Evolutionary conservation across 1,140 invertebrate genomes (phyloP).

Genomic region (Cotesia typhae): DNA sequence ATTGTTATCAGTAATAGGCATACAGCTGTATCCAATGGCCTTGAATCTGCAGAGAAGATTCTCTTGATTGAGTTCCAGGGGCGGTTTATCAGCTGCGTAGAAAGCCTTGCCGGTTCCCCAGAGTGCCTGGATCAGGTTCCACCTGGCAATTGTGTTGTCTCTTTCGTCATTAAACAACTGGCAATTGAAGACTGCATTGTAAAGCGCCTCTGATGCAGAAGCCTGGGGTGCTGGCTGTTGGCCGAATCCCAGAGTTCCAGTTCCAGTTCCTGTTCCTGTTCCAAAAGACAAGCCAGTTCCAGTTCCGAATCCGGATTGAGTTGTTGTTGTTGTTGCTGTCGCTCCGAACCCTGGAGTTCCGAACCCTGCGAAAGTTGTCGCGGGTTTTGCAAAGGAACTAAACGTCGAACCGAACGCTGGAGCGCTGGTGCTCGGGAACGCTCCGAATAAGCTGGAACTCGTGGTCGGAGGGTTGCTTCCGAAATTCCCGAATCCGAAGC

Average conservation of each 20-base stretch:
- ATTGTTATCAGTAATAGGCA: slow-evolving; percentile 84
- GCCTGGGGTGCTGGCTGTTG: slow-evolving; percentile 63
- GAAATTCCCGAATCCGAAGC: slow-evolving; percentile 55
- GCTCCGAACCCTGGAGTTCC: slow-evolving; percentile 19
- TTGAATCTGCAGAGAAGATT: slow-evolving; percentile 94
- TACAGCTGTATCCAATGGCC: slow-evolving; percentile 87
- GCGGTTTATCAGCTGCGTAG: slow-evolving; percentile 76
- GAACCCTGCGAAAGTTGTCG: slow-evolving; percentile 55
- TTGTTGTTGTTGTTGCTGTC: no score
- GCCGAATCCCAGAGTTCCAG: slow-evolving; percentile 34
- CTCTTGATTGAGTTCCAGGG: slow-evolving; percentile 85
- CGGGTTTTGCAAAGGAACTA: slow-evolving; percentile 61
- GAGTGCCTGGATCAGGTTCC: slow-evolving; percentile 92
- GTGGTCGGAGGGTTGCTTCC: slow-evolving; percentile 60
- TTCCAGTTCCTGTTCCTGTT: slow-evolving; percentile 40
- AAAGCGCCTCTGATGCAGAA: slow-evolving; percentile 74
- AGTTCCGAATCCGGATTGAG: slow-evolving; percentile 63
- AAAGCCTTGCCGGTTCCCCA: slow-evolving; percentile 90
- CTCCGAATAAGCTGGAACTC: slow-evolving; percentile 58
- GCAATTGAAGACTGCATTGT: slow-evolving; percentile 83
- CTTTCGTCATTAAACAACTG: slow-evolving; percentile 91
- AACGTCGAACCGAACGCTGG: slow-evolving; percentile 65
- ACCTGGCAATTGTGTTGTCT: slow-evolving; percentile 89
- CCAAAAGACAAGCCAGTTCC: slow-evolving; percentile 63
- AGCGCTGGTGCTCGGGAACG: slow-evolving; percentile 56